Base-by-base conservation (phyloP, 30 jellyfish, hydroid and myxozoan genomes). In the Chrysaora quinquecirrha region DNA sequence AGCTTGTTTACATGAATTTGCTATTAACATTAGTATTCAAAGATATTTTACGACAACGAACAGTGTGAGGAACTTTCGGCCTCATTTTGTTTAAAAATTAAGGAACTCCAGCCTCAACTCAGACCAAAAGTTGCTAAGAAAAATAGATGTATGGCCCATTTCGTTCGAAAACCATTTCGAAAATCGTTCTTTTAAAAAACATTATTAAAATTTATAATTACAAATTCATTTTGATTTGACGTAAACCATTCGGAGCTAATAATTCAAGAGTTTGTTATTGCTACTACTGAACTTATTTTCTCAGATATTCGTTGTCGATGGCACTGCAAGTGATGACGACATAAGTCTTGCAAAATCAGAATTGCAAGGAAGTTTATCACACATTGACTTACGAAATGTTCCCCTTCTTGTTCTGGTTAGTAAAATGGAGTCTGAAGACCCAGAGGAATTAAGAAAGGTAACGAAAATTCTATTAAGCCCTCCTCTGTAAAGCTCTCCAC, bases 241-340 rank as follows among this genome's bases (percentile, higher is more conserved):
- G 9, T 6, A 16, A 6, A 9, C 16, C 58, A 6, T 43, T 6
- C 58, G 9, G 16, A 6, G 12, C 16, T 43, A 43, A 6, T 43
- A 16, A 43, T 16, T 43, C 16, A 16, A 43, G 58, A 43, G 16
- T 6, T 43, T 43, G 58, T 9, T 43, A 6, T 43, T 16, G 9
- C 58, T 9, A 6, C 9, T 43, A 6, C 9, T 43, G 16, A 43
- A 46, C 7, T 52, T 3, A 74, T 30, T 19, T 47, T 63, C 48
- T 1, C 62, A 80, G 90, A 80, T 80, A n/a, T 80, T 65, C 30
- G 90, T 80, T 21, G 83, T 80, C 9, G 90, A 80, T 69, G 90
- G 83, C 23, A 46, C 83, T 0, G n/a, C 83, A 18, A 65, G 50
- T 32, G 83, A 65, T 38, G 83, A 48, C 1, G 83, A 80, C 0